Evolutionary conservation across 1,140 invertebrate genomes (phyloP), one percentile per base, ranked within the genome.

Genomic region (Macrobrachium rosenbergii): DNA sequence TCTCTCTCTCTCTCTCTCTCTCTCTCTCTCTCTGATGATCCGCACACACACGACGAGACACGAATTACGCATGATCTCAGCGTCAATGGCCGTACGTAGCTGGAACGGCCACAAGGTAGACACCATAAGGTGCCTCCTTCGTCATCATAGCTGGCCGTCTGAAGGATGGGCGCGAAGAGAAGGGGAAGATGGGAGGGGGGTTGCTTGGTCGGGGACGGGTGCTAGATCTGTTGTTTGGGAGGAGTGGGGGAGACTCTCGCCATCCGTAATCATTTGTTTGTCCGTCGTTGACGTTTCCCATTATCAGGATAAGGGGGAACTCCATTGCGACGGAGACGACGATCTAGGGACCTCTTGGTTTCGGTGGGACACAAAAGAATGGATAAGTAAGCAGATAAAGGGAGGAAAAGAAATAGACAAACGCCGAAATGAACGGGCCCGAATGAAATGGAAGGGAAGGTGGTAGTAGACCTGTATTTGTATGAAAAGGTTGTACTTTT

Each of bases 231-330:
- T 5, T 2, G 52, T 58, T 16, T 58, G n/a, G 21, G 75, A 11
- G 17, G 75, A 37, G 28, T 5, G 43, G 14, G 37, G 21, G 37
- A 17, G 10, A 8, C 5, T 43, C 43, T 19, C 16, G 28, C 64
- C 67, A 73, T 82, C 64, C 72, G 81, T 82, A 82, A 82, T 82
- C 81, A 73, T 82, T 82, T 82, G 81, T 82, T 72, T 82, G 52
- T 64, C n/a, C 37, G 23, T 5, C 45, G 52, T 52, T 82, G 81
- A 82, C 81, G 59, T 45, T 72, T 82, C 81, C 81, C 62, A 82
- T 82, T 82, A 82, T 82, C 81, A 72, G 81, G 64, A 11, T 60
- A n/a, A 82, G 64, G 64, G 64, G 80, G 43, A 17, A 52, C 14
- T 52, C 52, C 52, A 52, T 52, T 52, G 52, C 52, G 52, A 52